Conservation (phyloP, 1,140 invertebrate genomes). For the Euwallacea fornicatus region DNA sequence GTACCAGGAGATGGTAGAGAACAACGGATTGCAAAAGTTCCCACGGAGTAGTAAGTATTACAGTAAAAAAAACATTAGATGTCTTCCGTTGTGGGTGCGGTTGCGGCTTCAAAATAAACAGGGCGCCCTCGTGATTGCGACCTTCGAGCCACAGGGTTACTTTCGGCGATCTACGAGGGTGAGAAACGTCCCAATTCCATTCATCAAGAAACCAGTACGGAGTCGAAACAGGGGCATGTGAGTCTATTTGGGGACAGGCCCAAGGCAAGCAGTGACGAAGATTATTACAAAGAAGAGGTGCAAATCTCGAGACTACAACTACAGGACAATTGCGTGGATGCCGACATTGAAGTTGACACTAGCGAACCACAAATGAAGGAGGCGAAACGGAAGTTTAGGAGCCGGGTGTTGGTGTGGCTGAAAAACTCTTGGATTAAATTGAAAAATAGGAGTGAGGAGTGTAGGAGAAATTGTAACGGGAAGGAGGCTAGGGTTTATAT, state of each 20-base stretch:
- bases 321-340: background rate
- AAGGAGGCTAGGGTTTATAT: background rate
- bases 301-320: background rate
- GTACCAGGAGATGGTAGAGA: constrained; percentile 17
- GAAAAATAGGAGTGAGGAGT: constrained; percentile 17
- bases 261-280: background rate
- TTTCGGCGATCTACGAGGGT: constrained; percentile 10
- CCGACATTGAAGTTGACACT: background rate
- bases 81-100: background rate
- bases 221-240: background rate
- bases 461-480: background rate
- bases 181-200: background rate
- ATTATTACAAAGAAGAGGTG: background rate
- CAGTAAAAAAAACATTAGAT: constrained; percentile 4
- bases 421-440: constrained; percentile 28
- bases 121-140: background rate
- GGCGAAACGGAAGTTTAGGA: constrained; percentile 6
- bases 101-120: background rate
- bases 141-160: background rate
- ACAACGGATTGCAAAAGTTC: constrained; percentile 2
- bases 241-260: background rate
- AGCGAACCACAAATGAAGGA: background rate
- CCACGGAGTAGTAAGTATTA: background rate
- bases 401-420: constrained; percentile 22
- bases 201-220: background rate